Percentiles rank a stretch among this genome's conserved stretches.
Conservation (phyloP, 2,113 vertebrate species). For the Neodon shergylaensis region DNA sequence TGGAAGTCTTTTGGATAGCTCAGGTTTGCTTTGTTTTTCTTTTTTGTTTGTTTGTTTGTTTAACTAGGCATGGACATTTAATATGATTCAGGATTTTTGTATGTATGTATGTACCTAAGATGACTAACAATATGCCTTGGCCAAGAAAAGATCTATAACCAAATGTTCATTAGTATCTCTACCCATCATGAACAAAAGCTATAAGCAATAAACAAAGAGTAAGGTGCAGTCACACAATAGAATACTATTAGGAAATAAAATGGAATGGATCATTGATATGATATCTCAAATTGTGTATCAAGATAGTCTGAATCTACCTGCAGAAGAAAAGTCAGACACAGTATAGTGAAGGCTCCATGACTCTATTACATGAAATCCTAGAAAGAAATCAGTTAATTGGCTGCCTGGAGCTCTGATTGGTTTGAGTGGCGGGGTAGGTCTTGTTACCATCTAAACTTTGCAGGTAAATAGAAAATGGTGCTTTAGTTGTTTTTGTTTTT, state of each 20-base stretch:
- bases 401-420: not conserved
- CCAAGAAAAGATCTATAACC: not conserved
- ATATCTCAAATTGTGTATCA: not conserved
- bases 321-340: not conserved
- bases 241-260: not conserved
- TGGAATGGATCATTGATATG: not conserved
- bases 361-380: not conserved
- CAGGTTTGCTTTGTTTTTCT: not conserved
- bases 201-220: not conserved
- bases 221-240: not conserved
- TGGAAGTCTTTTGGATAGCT: not conserved
- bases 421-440: accelerated
- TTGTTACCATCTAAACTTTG: not conserved
- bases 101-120: not conserved
- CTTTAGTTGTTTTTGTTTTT: not conserved
- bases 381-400: not conserved
- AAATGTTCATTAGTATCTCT: slow-evolving; percentile 9
- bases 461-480: not conserved
- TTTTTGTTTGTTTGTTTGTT: not conserved
- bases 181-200: not conserved
- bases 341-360: not conserved
- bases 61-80: not conserved
- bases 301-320: not conserved
- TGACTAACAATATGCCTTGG: not conserved
- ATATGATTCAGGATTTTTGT: not conserved